Evolutionary conservation across 2,888 invertebrate genomes (phyloP), one percentile per base, ranked within the genome.

Genomic region (Pyrrhia umbra): DNA sequence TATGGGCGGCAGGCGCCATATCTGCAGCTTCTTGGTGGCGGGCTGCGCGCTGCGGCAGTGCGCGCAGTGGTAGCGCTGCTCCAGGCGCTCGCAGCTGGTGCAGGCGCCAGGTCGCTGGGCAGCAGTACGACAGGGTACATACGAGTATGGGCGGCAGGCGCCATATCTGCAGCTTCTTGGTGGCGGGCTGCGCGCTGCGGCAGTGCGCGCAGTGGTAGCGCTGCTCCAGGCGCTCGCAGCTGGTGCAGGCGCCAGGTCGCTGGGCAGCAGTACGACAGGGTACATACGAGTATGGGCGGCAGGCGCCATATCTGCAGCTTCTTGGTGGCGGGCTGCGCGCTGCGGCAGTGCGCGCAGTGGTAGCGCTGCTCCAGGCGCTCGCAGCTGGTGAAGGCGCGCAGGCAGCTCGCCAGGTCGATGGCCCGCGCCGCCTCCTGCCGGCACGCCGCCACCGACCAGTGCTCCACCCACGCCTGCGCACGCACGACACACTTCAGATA

Each of bases 151-250:
- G 98, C 77, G n/a, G n/a, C n/a, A 98, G 92, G 79, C 97, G 96
- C 98, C 98, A 98, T 60, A 99, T 97, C 90, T 98, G 98, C 86
- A 99, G 95, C 88, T 98, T 98, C 93, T 98, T 98, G 75, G 97
- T 97, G 62, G 98, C 98, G 61, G 97, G 96, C 86, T 97, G 97
- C 85, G 97, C 97, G 81, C 96, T 95, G 85, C 97, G 96, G 92
- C 98, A 98, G 83, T n/a, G n/a, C n/a, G n/a, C n/a, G n/a, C n/a
- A n/a, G n/a, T n/a, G n/a, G n/a, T n/a, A n/a, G n/a, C n/a, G n/a
- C n/a, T n/a, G n/a, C n/a, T n/a, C n/a, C n/a, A n/a, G n/a, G n/a
- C n/a, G n/a, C n/a, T n/a, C n/a, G n/a, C n/a, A n/a, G n/a, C n/a
- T n/a, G n/a, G n/a, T n/a, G n/a, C n/a, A n/a, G n/a, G n/a, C n/a